phyloP scores from a whole-genome alignment of 2,113 vertebrate genomes.

The Ictalurus furcatus region DNA sequence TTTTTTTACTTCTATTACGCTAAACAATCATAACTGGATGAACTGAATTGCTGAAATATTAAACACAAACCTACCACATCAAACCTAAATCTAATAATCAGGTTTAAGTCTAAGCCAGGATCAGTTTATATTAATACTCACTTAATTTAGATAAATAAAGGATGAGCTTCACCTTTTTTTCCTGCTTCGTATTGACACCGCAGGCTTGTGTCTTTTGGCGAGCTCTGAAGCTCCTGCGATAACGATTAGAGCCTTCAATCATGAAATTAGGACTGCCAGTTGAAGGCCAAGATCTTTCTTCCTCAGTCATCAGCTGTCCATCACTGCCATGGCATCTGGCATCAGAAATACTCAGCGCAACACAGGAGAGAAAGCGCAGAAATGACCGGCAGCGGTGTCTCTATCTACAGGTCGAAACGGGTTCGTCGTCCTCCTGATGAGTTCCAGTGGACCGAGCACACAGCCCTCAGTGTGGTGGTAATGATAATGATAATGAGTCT shows the following conservation, averaged over 20 bases:
- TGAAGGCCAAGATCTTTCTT: slow-evolving; percentile 9
- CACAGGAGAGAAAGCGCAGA: not conserved
- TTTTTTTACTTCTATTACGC: too few species aligned
- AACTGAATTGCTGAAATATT: not conserved
- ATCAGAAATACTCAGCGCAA: not conserved
- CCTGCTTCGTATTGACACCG: not conserved
- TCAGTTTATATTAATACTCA: not conserved
- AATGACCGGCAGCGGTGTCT: not conserved
- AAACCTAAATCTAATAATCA: not conserved
- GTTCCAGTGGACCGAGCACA: not conserved
- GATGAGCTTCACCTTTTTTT: not conserved
- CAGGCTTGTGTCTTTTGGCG: not conserved
- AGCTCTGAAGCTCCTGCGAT: not conserved
- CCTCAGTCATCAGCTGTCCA: slow-evolving; percentile 9
- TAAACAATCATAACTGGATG: not conserved
- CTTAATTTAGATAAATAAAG: not conserved
- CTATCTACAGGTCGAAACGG: not conserved
- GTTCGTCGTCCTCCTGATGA: not conserved
- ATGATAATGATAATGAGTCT: too few species aligned
- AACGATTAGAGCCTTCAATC: slow-evolving; percentile 9
- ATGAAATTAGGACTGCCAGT: slow-evolving; percentile 22
- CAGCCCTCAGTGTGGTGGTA: too few species aligned
- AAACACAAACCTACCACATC: not conserved
- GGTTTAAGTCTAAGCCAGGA: too few species aligned
- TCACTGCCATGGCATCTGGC: not conserved